Base-by-base conservation (phyloP, 2,797 vertebrate species). In the Distichodus sexfasciatus region DNA sequence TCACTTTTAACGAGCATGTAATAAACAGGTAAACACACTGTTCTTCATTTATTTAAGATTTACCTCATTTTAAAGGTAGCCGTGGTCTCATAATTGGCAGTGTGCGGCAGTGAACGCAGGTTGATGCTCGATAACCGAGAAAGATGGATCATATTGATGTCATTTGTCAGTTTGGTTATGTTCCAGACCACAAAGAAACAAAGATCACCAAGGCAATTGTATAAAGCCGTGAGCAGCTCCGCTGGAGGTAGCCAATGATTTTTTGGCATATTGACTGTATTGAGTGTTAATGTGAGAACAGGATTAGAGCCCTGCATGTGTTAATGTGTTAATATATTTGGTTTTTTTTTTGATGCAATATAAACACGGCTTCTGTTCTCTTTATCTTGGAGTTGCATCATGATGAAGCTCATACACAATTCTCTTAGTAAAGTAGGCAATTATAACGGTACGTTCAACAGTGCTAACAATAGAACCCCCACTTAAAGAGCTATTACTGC, bases 11-110 rank as follows among this genome's bases (percentile, higher is more conserved):
- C 31, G 15, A 35, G 12, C 29, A 11, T 21, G 26, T 46, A 21
- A 47, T 23, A 50, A 61, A 68, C 23, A 19, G 17, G 6, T 14
- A 60, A 54, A 48, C 50, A 62, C 35, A 33, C 14, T 40, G n/a
- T 3, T 17, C 5, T 46, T 24, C 0, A 26, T 62, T 41, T 55
- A 50, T 67, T 40, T 46, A 69, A 69, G 31, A 57, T 68, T 74
- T 36, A 54, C 58, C 58, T 58, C 51, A 40, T 63, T n/a, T n/a
- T 31, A 60, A 63, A 57, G 48, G 58, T 68, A n/a, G 38, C 54
- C 51, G n/a, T n/a, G n/a, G 31, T n/a, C 17, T 68, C 50, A 41
- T 69, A 74, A 54, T 46, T 68, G 63, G 48, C 28, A 44, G 24
- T 3, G 2, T 48, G 24, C 58, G n/a, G n/a, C n/a, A n/a, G n/a